These are phyloP conservation scores for Catharus ustulatus DNA, from an alignment of 2,797 vertebrate species.

Conservation along the genomic window DNA sequence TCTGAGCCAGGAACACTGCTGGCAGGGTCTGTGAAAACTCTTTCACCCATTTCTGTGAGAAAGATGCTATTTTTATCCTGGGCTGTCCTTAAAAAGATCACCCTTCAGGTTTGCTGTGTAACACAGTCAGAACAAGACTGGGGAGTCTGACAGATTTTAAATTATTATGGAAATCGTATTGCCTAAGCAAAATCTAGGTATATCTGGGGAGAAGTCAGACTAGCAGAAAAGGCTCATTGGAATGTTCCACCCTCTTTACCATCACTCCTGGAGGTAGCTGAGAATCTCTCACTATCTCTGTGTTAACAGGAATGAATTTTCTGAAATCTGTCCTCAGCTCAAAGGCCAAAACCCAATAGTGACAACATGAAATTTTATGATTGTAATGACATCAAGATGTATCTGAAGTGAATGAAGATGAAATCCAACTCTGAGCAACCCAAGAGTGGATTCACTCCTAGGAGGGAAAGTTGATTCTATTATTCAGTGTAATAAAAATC, in stretches of 20 bases:
- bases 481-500: not conserved
- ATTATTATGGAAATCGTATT: constrained; percentile 7
- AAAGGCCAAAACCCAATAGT: not conserved
- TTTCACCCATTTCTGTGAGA: constrained; percentile 53
- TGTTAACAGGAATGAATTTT: not conserved
- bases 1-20: constrained; percentile 53
- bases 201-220: not conserved
- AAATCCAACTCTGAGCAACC: not conserved
- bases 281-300: not conserved
- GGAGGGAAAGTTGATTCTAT: not conserved
- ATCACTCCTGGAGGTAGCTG: not conserved
- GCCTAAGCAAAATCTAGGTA: constrained; percentile 18
- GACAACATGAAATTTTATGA: not conserved
- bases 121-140: not conserved
- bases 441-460: not conserved
- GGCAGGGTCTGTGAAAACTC: constrained; percentile 59
- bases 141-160: constrained; percentile 15
- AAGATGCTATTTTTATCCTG: constrained; percentile 49
- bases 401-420: not conserved
- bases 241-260: not conserved
- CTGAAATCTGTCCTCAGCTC: not conserved
- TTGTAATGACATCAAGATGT: not conserved
- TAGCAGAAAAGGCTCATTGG: not conserved
- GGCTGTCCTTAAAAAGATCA: not conserved
- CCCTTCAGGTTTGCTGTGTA: constrained; percentile 37